Evolutionary conservation across 2,888 invertebrate species (phyloP).

Genomic region (Melanotus villosus): DNA sequence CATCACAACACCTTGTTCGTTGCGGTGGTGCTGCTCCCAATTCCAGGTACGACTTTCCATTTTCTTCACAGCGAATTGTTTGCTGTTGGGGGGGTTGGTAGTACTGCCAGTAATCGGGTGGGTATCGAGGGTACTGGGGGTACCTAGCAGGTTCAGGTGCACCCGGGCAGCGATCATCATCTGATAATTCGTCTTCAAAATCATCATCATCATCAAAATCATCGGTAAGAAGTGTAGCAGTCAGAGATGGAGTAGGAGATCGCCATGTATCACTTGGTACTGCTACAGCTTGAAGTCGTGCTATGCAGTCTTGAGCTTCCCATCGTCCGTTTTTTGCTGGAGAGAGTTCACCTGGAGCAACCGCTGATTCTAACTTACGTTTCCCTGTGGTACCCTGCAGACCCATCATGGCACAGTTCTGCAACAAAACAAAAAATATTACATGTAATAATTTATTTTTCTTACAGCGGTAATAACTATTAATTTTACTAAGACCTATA

Average conservation of each 20-base stretch:
- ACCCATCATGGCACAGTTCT: slow-evolving; percentile 82
- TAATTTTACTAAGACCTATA: too few relatives aligned
- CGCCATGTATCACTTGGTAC: slow-evolving; percentile 76
- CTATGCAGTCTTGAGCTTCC: slow-evolving; percentile 73
- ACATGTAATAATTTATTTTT: background rate
- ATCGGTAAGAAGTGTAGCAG: slow-evolving; percentile 64
- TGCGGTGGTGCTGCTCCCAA: slow-evolving; percentile 76
- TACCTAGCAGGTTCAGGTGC: slow-evolving; percentile 66
- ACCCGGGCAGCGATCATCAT: slow-evolving; percentile 71
- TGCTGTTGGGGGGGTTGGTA: slow-evolving; percentile 76
- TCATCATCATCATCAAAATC: slow-evolving; percentile 75
- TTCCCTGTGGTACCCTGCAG: slow-evolving; percentile 81
- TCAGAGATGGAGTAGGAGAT: slow-evolving; percentile 66
- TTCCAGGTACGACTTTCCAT: slow-evolving; percentile 91
- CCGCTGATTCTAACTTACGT: slow-evolving; percentile 75
- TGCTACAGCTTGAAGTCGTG: slow-evolving; percentile 80
- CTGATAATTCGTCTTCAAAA: slow-evolving; percentile 74
- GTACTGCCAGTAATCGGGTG: slow-evolving; percentile 68
- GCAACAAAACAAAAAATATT: slow-evolving; percentile 50
- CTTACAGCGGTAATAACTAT: too few relatives aligned
- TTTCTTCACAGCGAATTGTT: slow-evolving; percentile 90
- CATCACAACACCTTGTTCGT: slow-evolving; percentile 66
- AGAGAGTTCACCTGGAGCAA: slow-evolving; percentile 68
- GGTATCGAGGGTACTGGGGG: slow-evolving; percentile 65
- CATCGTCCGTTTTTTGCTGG: slow-evolving; percentile 73